These are phyloP conservation scores for Toxonevra muliebris DNA, from an alignment of 2,888 invertebrate genomes.

Conservation along the genomic window DNA sequence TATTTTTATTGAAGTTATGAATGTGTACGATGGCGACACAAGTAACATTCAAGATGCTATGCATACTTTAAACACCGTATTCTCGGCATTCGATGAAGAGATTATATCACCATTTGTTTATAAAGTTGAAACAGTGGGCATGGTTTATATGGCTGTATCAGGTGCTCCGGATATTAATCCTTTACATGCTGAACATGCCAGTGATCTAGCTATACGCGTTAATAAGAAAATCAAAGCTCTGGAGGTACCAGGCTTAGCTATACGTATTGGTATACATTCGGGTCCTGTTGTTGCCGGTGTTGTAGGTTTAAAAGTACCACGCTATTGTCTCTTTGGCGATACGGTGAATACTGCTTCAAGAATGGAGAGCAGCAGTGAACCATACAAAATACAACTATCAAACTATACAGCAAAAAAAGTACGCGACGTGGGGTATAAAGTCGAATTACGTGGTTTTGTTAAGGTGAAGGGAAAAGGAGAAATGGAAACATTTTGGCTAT, in stretches of 20 bases:
- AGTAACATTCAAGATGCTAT: slow-evolving; percentile 70
- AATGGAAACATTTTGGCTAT: slow-evolving; percentile 86
- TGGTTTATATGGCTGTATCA: slow-evolving; percentile 89
- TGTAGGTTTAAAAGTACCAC: slow-evolving; percentile 79
- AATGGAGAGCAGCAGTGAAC: slow-evolving; percentile 78
- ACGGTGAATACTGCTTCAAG: slow-evolving; percentile 91
- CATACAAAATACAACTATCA: slow-evolving; percentile 81
- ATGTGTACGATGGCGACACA: slow-evolving; percentile 56
- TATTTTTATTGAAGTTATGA: slow-evolving; percentile 62
- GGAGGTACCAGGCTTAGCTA: slow-evolving; percentile 71
- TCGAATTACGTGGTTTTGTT: slow-evolving; percentile 77
- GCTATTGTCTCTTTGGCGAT: slow-evolving; percentile 91
- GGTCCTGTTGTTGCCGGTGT: slow-evolving; percentile 90
- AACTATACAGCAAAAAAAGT: slow-evolving; percentile 75
- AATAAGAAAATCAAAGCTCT: slow-evolving; percentile 75
- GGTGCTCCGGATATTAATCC: slow-evolving; percentile 83
- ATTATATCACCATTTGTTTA: slow-evolving; percentile 87
- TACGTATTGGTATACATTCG: slow-evolving; percentile 77
- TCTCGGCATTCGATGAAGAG: slow-evolving; percentile 83
- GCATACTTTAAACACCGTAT: slow-evolving; percentile 85
- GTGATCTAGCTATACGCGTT: slow-evolving; percentile 81
- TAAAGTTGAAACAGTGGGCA: slow-evolving; percentile 95
- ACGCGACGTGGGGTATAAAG: slow-evolving; percentile 72
- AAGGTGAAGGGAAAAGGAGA: slow-evolving; percentile 89
- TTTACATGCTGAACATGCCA: slow-evolving; percentile 79